Conservation (phyloP, 2,797 vertebrate genomes). For the Petrocephalus schoutedeni region DNA sequence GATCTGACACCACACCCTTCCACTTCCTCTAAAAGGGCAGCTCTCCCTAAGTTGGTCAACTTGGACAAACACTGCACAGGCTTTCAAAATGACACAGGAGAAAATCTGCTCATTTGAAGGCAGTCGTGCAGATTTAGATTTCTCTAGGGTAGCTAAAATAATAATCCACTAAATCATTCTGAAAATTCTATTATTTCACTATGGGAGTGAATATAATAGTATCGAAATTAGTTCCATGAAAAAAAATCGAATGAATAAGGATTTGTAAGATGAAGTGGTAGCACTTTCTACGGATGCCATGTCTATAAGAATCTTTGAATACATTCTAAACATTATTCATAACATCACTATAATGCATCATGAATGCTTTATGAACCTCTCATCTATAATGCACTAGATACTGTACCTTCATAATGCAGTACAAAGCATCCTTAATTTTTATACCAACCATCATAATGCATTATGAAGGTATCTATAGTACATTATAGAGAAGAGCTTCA, state of each 20-base stretch:
- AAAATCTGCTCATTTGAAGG: background rate
- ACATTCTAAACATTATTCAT: no score
- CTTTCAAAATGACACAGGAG: conserved; percentile 9
- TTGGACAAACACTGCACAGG: conserved; percentile 16
- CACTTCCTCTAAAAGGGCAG: conserved; percentile 54
- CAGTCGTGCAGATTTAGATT: background rate
- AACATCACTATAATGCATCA: background rate
- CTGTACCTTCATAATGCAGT: background rate
- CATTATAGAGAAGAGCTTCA: background rate
- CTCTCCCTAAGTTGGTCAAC: conserved; percentile 37
- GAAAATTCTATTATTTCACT: background rate
- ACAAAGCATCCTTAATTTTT: background rate
- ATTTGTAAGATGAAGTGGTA: background rate
- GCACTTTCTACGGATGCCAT: background rate
- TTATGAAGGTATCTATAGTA: background rate
- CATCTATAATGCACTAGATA: background rate
- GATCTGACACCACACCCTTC: conserved; percentile 52
- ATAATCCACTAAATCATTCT: background rate
- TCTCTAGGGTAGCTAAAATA: background rate
- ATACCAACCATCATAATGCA: background rate
- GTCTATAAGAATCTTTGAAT: background rate
- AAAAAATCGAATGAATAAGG: background rate
- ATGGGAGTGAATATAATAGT: background rate
- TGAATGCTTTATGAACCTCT: background rate
- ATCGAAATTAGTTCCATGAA: background rate